Conservation (phyloP, 1,140 invertebrate species). For the Cydia pomonella region DNA sequence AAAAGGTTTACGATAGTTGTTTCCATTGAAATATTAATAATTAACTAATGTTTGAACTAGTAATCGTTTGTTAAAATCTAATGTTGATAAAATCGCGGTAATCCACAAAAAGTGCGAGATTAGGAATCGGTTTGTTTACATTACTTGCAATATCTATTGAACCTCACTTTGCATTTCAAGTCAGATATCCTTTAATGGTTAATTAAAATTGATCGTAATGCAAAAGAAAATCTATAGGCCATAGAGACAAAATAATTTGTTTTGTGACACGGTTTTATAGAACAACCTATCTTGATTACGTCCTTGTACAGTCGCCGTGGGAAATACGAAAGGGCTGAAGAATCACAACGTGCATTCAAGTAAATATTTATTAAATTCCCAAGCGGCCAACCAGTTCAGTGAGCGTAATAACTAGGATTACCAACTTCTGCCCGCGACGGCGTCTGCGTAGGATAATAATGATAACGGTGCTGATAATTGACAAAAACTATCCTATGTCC, state of each 20-base stretch:
- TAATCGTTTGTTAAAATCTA: too few species aligned
- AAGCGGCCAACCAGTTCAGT: not conserved
- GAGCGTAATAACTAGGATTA: not conserved
- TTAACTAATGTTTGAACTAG: too few species aligned
- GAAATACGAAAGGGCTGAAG: not conserved
- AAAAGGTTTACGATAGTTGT: too few species aligned
- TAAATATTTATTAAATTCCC: not conserved
- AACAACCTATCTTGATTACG: conserved; percentile 53
- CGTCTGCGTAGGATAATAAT: too few species aligned
- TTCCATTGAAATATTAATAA: too few species aligned
- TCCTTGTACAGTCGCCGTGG: conserved; percentile 20
- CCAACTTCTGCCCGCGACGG: not conserved
- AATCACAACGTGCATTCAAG: not conserved
- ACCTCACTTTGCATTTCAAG: not conserved
- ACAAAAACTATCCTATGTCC: too few species aligned
- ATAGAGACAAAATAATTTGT: conserved; percentile 27
- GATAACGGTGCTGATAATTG: too few species aligned
- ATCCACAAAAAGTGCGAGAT: too few species aligned
- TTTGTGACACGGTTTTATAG: conserved; percentile 34
- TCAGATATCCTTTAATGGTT: not conserved
- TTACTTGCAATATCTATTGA: too few species aligned
- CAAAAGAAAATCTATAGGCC: conserved; percentile 12
- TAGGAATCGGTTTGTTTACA: too few species aligned
- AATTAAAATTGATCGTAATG: conserved; percentile 4
- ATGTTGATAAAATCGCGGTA: too few species aligned